Base-by-base conservation (phyloP, 2,797 vertebrate genomes). In the Siniperca undulata region DNA sequence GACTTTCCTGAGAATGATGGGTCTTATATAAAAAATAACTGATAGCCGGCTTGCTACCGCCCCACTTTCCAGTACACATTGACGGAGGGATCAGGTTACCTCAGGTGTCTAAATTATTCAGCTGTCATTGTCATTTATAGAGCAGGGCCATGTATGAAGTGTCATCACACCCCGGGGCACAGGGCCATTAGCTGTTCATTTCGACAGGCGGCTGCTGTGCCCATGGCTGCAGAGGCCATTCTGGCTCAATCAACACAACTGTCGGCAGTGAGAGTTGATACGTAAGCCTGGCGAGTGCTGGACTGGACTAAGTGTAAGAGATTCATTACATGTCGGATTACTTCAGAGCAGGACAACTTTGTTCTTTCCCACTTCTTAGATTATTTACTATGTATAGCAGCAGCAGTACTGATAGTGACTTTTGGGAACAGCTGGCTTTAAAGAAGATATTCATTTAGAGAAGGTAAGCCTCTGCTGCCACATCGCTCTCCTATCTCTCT, bases 91-190 rank as follows among this genome's bases (percentile, higher is more conserved):
- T 96, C 94, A 46, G 20, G 89, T 97, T 95, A 86, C 95, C 85
- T 77, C 81, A 76, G 80, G 76, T 78, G 71, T 77, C 88, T 97
- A 72, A 96, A 97, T 97, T 95, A 97, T 97, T 97, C 81, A 97
- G 77, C 82, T 59, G 50, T 65, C 67, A 83, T 88, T 95, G 93
- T 95, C 93, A 94, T 94, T 93, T 94, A 93, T 90, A 88, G 86
- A 89, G 83, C 86, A 84, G 78, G 70, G 75, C 88, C 90, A 81
- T 91, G 89, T 89, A 88, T 89, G 89, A 91, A 77, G 88, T 82
- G 89, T 86, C 82, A 65, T 82, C 88, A 83, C 82, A 61, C 74
- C 24, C 38, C 0, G 24, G 61, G 73, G 55, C 76, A 69, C 59
- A 8, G 67, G 46, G 86, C 74, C 86, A 52, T 52, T 58, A 83